These are phyloP conservation scores for Cylindroiulus punctatus DNA, from an alignment of 2,888 invertebrate genomes.

Conservation along the genomic window DNA sequence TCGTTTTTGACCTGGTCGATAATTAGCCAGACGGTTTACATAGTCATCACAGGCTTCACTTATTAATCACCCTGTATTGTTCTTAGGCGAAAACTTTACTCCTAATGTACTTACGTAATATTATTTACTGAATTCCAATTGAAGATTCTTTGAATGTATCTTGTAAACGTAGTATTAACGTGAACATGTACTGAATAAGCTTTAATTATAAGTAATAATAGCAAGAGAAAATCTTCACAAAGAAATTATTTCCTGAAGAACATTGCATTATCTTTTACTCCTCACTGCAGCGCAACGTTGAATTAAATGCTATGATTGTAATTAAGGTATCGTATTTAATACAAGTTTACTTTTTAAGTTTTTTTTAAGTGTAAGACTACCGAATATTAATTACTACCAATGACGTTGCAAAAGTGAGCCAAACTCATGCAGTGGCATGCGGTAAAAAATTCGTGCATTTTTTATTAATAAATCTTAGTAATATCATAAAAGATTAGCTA, in stretches of 20 bases:
- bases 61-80: no score
- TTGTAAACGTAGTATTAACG: no score
- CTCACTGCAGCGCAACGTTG: not conserved
- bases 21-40: not conserved
- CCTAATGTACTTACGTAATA: no score
- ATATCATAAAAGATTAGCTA: conserved; percentile 43
- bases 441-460: not conserved
- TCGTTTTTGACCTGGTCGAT: not conserved
- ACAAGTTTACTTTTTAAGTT: not conserved
- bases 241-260: not conserved
- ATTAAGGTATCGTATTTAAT: conserved; percentile 8
- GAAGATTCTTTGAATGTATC: no score
- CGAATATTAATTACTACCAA: not conserved
- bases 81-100: no score
- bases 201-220: not conserved
- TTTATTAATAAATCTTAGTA: not conserved
- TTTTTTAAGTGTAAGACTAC: not conserved
- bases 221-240: not conserved
- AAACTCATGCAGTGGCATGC: not conserved
- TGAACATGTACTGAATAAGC: no score
- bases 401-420: conserved; percentile 7
- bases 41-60: no score
- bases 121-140: no score
- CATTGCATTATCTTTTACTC: not conserved
- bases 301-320: not conserved